Percentiles rank a stretch among this genome's conserved stretches.
Conservation (phyloP, 2,797 vertebrate species). For the Tangara arthus region DNA sequence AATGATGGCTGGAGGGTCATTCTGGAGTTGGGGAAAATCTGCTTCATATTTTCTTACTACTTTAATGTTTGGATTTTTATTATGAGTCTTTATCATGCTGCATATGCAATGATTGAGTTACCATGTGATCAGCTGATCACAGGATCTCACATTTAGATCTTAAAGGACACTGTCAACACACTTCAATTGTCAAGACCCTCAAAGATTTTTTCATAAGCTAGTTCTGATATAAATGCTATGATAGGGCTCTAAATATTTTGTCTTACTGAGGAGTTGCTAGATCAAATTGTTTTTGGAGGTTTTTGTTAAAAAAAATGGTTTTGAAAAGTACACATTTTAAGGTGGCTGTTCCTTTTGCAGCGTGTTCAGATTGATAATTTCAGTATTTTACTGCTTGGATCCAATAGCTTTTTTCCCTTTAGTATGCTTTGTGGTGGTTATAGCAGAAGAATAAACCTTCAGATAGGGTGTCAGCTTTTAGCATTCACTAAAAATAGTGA, state of each 20-base stretch:
- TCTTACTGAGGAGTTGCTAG: neutral
- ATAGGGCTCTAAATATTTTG: neutral
- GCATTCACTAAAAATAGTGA: accelerated
- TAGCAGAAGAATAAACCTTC: neutral
- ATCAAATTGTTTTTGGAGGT: neutral
- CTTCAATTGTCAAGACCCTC: neutral
- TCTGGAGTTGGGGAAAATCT: conserved; percentile 1
- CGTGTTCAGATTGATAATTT: neutral
- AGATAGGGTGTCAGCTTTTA: neutral
- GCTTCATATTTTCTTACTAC: neutral
- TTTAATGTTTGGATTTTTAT: neutral
- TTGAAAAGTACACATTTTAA: neutral
- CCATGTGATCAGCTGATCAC: neutral
- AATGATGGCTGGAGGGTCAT: neutral
- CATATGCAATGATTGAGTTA: neutral
- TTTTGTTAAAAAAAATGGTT: neutral
- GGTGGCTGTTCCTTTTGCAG: neutral
- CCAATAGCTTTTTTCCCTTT: neutral
- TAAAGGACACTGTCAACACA: neutral
- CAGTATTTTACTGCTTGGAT: neutral
- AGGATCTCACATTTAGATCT: neutral
- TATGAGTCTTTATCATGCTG: neutral
- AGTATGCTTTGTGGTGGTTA: neutral
- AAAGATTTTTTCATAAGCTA: neutral
- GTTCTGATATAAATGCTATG: neutral